Evolutionary conservation across 2,797 vertebrate genomes (phyloP).

Genomic region (Tokudaia muenninki): DNA sequence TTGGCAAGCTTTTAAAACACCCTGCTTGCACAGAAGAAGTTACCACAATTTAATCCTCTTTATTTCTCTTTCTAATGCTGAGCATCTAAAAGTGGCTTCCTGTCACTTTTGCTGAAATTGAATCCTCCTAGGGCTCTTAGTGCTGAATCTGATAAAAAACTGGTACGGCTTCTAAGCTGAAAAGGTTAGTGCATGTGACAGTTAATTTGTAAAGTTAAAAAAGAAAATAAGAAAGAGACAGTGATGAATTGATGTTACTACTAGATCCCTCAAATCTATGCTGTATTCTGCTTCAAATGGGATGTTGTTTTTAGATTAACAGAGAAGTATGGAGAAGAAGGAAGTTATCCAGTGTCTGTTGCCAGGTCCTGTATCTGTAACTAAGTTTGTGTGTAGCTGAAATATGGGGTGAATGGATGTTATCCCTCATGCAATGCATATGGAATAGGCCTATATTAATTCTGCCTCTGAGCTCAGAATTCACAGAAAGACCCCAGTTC

Average conservation of each 20-base stretch:
- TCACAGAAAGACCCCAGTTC: background rate
- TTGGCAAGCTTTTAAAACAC: background rate
- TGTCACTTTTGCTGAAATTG: background rate
- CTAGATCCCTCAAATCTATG: background rate
- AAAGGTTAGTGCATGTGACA: background rate
- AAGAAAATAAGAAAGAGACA: background rate
- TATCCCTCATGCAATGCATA: too few species aligned
- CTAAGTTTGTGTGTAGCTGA: background rate
- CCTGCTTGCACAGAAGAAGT: background rate
- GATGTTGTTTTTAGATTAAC: background rate
- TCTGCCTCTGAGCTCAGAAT: background rate
- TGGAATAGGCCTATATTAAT: background rate
- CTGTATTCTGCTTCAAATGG: background rate
- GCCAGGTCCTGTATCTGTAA: background rate
- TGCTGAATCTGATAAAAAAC: background rate
- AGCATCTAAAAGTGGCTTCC: background rate
- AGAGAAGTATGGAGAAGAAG: background rate
- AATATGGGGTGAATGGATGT: rapidly evolving
- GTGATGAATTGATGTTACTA: background rate
- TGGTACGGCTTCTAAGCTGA: background rate
- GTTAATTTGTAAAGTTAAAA: slow-evolving; percentile 35
- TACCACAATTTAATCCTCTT: background rate
- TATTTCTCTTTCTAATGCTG: background rate
- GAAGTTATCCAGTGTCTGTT: background rate
- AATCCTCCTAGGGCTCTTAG: background rate